Evolutionary conservation across 2,797 vertebrate species (phyloP), one percentile per base, ranked within the genome.

Genomic region (Anabas testudineus): DNA sequence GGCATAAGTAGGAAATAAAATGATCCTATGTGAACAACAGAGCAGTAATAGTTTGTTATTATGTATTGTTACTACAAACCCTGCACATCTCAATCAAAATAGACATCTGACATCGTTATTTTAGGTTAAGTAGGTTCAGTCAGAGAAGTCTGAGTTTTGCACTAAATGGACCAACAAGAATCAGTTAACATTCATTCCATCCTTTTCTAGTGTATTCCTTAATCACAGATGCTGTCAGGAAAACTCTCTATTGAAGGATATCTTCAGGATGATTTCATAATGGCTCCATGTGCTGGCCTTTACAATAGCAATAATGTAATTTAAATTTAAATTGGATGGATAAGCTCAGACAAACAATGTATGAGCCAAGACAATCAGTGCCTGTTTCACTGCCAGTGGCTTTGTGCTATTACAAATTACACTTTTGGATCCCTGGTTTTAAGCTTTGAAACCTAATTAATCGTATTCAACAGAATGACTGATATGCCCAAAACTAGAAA

Each of bases 391-490:
- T 82, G 67, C 66, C 67, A 67, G 46, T 67, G 55, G 78, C 71
- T 78, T 74, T 76, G 56, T 61, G 56, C 59, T 67, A 9, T 78
- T 69, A 54, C 62, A 74, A 66, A 83, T 79, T 72, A 79, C 34
- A 70, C 42, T 70, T 74, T 70, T 70, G 61, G 71, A 78, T 74
- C 22, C 16, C 54, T 55, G 47, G n/a, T 71, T 57, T 81, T 16
- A 74, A 74, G 73, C 71, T 81, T 83, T 78, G 32, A 73, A 78
- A 76, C 80, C 43, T 12, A 76, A 83, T 78, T 71, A 83, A 80
- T 81, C 51, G 60, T 22, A 67, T 79, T 77, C 43, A 65, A 64
- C 64, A 41, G 24, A 28, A 10, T 55, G 21, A 66, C 42, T 43
- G 39, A 56, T 54, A 55, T 46, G 9, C 47, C 68, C 46, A 28